Conservation (phyloP, 2,888 invertebrate species). For the Synanthedon tipuliformis region DNA sequence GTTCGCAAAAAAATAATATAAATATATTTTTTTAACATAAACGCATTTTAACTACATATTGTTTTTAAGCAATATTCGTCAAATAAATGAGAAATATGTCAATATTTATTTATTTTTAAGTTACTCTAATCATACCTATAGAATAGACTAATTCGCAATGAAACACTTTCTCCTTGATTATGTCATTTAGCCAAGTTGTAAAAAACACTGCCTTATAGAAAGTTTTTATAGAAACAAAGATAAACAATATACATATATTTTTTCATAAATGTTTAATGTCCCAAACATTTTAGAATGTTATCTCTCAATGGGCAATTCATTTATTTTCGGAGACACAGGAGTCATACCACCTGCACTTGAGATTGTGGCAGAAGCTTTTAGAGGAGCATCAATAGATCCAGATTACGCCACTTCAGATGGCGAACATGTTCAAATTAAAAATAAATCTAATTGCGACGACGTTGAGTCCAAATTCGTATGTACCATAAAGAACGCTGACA, state of each 20-base stretch:
- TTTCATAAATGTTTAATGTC: slow-evolving; percentile 4
- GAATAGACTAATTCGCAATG: no score
- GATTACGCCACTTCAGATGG: slow-evolving; percentile 46
- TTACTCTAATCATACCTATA: no score
- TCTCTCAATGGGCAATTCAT: slow-evolving; percentile 60
- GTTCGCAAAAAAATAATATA: no score
- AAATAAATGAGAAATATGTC: no score
- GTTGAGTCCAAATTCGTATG: slow-evolving; percentile 12
- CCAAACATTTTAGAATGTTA: slow-evolving; percentile 30
- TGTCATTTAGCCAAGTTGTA: no score
- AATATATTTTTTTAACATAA: no score
- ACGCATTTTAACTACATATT: no score
- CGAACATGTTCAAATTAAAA: slow-evolving; percentile 10
- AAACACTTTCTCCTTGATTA: no score
- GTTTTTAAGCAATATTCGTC: no score
- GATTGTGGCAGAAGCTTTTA: slow-evolving; percentile 55
- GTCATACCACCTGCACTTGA: slow-evolving; percentile 66
- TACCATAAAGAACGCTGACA: slow-evolving; percentile 32
- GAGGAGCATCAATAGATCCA: slow-evolving; percentile 48
- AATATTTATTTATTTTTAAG: no score
- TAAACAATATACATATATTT: not conserved
- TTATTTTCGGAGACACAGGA: slow-evolving; percentile 66
- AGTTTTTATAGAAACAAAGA: no score
- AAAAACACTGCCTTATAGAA: no score
- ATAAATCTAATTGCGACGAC: slow-evolving; percentile 11